Percentiles rank a stretch among this genome's conserved stretches.
Evolutionary conservation across 2,888 invertebrate species (phyloP).

Genomic region (Leptodirus hochenwartii): DNA sequence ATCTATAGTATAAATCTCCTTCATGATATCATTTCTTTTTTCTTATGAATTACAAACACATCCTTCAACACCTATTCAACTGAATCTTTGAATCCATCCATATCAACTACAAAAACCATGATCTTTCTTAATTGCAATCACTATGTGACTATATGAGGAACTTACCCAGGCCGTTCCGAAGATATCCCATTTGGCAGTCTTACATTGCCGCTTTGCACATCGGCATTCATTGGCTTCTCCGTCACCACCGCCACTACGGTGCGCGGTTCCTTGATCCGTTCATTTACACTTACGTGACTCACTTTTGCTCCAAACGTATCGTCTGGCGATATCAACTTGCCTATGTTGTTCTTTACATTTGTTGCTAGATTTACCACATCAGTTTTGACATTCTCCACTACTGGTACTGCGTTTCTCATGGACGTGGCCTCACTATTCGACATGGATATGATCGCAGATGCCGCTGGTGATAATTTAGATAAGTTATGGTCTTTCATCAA

Average conservation of each 20-base stretch:
- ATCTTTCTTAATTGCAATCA: no score
- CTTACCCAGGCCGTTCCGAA: constrained; percentile 23
- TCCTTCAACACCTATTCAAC: no score
- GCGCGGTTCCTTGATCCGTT: constrained; percentile 21
- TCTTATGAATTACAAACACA: no score
- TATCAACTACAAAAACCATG: no score
- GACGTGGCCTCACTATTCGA: constrained; percentile 9
- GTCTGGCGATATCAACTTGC: constrained; percentile 17
- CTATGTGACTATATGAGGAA: no score
- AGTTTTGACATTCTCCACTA: constrained; percentile 8
- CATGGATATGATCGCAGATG: constrained; percentile 13
- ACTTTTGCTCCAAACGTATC: constrained; percentile 13
- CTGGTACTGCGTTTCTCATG: constrained; percentile 10
- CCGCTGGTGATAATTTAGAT: constrained; percentile 14
- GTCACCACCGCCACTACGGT: constrained; percentile 24
- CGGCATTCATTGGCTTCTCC: constrained; percentile 24
- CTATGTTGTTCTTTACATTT: constrained; percentile 16
- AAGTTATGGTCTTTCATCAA: constrained; percentile 23
- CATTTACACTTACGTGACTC: constrained; percentile 17
- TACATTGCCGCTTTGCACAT: constrained; percentile 27
- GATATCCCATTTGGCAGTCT: constrained; percentile 16
- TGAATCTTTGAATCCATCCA: no score
- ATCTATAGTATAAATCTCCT: no score
- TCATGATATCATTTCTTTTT: no score
- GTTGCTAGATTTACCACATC: constrained; percentile 3